A percentile compares a stretch with the other conserved stretches of the same genome.
phyloP scores from a whole-genome alignment of 2,797 vertebrate genomes.

The Phalloptychus januarius region DNA sequence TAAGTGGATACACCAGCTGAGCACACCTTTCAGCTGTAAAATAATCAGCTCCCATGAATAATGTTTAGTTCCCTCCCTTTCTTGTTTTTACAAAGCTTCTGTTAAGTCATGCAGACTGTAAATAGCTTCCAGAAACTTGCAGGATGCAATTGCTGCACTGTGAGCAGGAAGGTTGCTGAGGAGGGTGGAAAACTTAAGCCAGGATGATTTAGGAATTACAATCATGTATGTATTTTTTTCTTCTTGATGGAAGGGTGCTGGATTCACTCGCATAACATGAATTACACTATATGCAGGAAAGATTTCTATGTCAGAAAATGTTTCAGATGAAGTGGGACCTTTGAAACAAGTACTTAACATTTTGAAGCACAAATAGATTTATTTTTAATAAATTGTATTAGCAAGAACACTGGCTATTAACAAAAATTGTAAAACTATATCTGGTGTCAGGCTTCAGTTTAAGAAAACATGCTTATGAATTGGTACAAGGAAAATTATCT shows the following conservation, averaged over 20 bases:
- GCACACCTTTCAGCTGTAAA: slow-evolving; percentile 51
- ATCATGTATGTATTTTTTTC: slow-evolving; percentile 16
- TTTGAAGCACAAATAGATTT: slow-evolving; percentile 29
- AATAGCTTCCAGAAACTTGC: slow-evolving; percentile 63
- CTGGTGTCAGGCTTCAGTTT: not conserved
- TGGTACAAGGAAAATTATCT: slow-evolving; percentile 21
- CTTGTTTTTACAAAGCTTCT: slow-evolving; percentile 55
- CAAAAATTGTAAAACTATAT: slow-evolving; percentile 16
- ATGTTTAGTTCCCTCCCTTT: slow-evolving; percentile 40
- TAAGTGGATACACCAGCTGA: slow-evolving; percentile 33
- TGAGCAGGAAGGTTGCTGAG: slow-evolving; percentile 27
- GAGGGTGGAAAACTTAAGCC: slow-evolving; percentile 38
- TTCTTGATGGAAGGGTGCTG: not conserved
- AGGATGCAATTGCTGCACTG: slow-evolving; percentile 49
- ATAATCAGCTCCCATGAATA: slow-evolving; percentile 59
- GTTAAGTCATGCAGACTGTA: slow-evolving; percentile 60
- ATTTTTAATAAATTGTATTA: slow-evolving; percentile 39
- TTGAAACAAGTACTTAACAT: slow-evolving; percentile 29
- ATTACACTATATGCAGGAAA: slow-evolving; percentile 41
- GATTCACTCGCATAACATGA: slow-evolving; percentile 50
- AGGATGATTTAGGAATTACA: slow-evolving; percentile 54
- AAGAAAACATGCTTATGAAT: slow-evolving; percentile 2
- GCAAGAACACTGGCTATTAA: slow-evolving; percentile 26
- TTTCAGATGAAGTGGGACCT: not conserved
- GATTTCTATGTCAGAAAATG: slow-evolving; percentile 19